Conservation (phyloP, 2,113 vertebrate species). For the Fukomys damarensis region DNA sequence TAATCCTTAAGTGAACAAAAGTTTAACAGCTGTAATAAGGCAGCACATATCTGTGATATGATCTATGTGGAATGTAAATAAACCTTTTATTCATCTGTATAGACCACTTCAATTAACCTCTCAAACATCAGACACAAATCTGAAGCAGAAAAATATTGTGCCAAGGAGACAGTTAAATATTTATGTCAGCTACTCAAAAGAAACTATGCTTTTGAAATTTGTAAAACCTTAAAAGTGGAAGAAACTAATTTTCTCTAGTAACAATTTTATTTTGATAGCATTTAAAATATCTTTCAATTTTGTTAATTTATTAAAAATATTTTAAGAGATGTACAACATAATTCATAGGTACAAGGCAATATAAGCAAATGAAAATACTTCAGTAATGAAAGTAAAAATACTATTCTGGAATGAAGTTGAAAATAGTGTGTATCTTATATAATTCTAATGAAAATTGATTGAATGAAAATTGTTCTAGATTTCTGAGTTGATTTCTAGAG, state of each 20-base stretch:
- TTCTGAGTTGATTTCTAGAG: not conserved
- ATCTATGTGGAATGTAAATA: not conserved
- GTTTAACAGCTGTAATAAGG: not conserved
- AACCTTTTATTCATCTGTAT: not conserved
- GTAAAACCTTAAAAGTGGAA: not conserved
- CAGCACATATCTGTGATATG: not conserved
- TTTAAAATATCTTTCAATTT: not conserved
- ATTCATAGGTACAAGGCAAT: not conserved
- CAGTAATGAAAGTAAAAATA: not conserved
- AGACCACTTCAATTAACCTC: not conserved
- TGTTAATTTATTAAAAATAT: not conserved
- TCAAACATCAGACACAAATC: not conserved
- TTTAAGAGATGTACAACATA: not conserved
- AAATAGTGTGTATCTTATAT: not conserved
- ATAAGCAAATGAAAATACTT: not conserved
- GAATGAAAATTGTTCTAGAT: not conserved
- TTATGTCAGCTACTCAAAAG: not conserved
- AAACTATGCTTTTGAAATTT: not conserved
- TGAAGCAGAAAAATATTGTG: not conserved
- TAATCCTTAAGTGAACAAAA: not conserved
- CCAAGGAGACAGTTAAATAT: not conserved
- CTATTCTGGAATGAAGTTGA: not conserved
- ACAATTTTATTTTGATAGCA: not conserved
- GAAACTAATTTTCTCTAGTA: not conserved
- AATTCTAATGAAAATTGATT: not conserved